Conservation (phyloP, 35 echinoderm and acorn worm species). For the Amphiura filiformis region DNA sequence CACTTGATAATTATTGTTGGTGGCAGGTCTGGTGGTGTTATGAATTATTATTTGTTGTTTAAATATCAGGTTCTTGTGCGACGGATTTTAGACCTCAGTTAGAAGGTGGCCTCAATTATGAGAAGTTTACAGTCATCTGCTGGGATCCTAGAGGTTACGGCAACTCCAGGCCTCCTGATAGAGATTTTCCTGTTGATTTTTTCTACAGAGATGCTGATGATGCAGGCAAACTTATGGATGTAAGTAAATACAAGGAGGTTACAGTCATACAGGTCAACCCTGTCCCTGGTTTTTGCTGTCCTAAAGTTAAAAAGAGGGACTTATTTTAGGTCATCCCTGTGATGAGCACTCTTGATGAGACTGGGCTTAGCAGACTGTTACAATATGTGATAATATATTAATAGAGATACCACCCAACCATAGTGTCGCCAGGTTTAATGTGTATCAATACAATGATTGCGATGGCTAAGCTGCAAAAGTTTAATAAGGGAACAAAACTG, state of each 20-base stretch:
- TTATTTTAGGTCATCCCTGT: not conserved
- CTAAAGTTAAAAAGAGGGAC: not conserved
- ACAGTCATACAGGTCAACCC: not conserved
- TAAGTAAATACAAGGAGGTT: slow-evolving; percentile 29
- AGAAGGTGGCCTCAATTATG: slow-evolving; percentile 46
- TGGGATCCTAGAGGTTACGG: slow-evolving; percentile 88
- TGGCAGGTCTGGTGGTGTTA: too few relatives aligned
- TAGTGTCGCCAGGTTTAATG: too few relatives aligned
- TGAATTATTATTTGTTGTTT: too few relatives aligned
- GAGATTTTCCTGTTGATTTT: slow-evolving; percentile 83
- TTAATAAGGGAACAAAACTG: too few relatives aligned
- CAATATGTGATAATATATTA: too few relatives aligned
- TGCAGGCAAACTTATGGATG: slow-evolving; percentile 74
- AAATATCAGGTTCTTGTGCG: slow-evolving; percentile 49
- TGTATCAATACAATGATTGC: too few relatives aligned
- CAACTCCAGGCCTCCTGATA: slow-evolving; percentile 82
- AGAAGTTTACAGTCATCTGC: slow-evolving; percentile 62
- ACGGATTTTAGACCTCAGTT: slow-evolving; percentile 80
- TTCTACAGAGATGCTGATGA: slow-evolving; percentile 83
- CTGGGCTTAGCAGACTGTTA: too few relatives aligned
- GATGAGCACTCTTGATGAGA: too few relatives aligned
- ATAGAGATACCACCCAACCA: too few relatives aligned
- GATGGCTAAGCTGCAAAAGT: too few relatives aligned
- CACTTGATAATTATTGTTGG: too few relatives aligned
- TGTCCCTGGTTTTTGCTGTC: not conserved